phyloP scores from a whole-genome alignment of 2,888 invertebrate species.

The Matsumyia berberina region DNA sequence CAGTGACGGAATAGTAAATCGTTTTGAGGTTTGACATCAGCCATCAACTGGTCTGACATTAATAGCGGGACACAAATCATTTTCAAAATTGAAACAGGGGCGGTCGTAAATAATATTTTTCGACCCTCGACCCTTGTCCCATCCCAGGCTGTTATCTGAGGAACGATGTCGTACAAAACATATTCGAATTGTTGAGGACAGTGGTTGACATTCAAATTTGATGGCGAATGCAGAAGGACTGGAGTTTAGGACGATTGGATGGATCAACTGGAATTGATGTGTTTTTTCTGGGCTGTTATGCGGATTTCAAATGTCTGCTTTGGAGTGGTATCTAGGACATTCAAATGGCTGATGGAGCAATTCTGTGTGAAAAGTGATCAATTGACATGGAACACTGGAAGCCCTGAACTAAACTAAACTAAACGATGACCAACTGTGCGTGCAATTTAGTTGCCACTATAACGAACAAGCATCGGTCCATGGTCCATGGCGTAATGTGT shows the following conservation, averaged over 20 bases:
- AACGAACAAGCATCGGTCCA: no score
- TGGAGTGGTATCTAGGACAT: neutral
- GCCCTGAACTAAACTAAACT: no score
- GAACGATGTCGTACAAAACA: neutral
- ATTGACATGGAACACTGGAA: neutral
- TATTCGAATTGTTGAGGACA: neutral
- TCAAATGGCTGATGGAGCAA: neutral
- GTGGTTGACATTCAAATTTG: constrained; percentile 5
- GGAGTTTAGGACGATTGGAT: neutral
- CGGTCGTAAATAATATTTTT: constrained; percentile 3
- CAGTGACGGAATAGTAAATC: neutral
- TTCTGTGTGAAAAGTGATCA: neutral
- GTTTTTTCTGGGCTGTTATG: constrained; percentile 4
- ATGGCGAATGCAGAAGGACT: neutral
- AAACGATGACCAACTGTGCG: no score
- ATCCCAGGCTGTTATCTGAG: neutral
- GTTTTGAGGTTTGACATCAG: neutral
- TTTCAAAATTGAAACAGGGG: constrained; percentile 15
- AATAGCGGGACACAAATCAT: constrained; percentile 26
- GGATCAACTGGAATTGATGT: constrained; percentile 27
- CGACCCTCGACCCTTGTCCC: neutral
- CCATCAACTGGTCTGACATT: constrained; percentile 5
- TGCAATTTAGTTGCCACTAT: no score
- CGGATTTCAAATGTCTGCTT: neutral
- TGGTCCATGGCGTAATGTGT: no score